Conservation (phyloP, 2,888 invertebrate genomes). For the Stratiomys singularior region DNA sequence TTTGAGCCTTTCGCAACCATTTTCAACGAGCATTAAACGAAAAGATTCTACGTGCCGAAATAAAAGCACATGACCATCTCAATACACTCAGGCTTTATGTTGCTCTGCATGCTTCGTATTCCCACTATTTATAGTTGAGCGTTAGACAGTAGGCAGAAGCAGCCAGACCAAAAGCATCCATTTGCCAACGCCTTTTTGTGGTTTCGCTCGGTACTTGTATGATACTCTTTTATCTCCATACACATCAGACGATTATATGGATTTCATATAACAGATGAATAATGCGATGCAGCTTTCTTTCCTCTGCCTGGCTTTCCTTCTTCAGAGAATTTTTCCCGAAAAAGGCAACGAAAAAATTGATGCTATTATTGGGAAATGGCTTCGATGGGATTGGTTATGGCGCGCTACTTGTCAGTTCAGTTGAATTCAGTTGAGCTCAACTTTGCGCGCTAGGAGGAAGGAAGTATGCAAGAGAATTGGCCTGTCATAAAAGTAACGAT, state of each 20-base stretch:
- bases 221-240: not conserved
- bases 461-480: not conserved
- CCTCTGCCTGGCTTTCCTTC: not conserved
- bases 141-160: not conserved
- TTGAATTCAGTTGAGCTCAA: too few relatives aligned
- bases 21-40: not conserved
- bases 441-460: too few relatives aligned
- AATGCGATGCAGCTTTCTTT: conserved; percentile 15
- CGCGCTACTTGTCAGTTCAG: not conserved
- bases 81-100: not conserved
- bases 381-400: not conserved
- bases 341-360: not conserved
- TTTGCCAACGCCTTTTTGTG: not conserved
- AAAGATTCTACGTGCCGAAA: conserved; percentile 2
- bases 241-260: not conserved
- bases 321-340: too few relatives aligned
- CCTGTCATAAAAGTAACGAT: conserved; percentile 21
- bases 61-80: conserved; percentile 8
- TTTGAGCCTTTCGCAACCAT: not conserved
- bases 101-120: not conserved
- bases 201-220: not conserved
- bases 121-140: not conserved
- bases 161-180: not conserved
- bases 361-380: conserved; percentile 19
- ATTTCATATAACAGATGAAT: conserved; percentile 13